Percentiles rank a stretch among this genome's conserved stretches.
phyloP scores from a whole-genome alignment of 2,888 invertebrate genomes.

The Cheilosia scutellata region DNA sequence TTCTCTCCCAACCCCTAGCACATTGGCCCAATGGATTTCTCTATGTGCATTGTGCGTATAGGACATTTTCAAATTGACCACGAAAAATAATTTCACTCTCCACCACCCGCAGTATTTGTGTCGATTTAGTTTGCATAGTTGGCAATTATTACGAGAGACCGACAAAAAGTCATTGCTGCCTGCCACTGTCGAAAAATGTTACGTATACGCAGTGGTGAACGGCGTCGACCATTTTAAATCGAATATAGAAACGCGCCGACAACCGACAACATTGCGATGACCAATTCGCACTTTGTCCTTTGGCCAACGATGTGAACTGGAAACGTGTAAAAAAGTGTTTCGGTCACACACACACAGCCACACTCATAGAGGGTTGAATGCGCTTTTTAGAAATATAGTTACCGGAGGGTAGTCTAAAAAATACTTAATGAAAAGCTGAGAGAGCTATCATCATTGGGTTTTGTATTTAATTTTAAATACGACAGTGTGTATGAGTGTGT shows the following conservation, averaged over 20 bases:
- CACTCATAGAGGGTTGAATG: slow-evolving; percentile 21
- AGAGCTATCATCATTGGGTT: slow-evolving; percentile 63
- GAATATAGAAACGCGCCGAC: slow-evolving; percentile 1
- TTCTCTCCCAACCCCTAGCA: neutral
- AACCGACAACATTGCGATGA: slow-evolving; percentile 49
- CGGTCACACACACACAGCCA: neutral
- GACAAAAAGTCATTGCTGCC: slow-evolving; percentile 1
- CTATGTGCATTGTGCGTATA: slow-evolving; percentile 26
- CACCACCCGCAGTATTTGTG: slow-evolving; percentile 28
- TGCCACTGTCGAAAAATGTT: slow-evolving; percentile 28
- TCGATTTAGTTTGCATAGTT: slow-evolving; percentile 60
- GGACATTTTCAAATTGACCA: slow-evolving; percentile 48
- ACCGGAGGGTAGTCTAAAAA: neutral
- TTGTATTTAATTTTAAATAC: slow-evolving; percentile 57
- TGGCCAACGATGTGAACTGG: slow-evolving; percentile 44
- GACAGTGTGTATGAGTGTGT: neutral
- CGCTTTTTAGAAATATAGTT: slow-evolving; percentile 60
- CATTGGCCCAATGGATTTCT: neutral
- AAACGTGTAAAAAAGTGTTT: slow-evolving; percentile 26
- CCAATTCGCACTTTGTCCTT: slow-evolving; percentile 63
- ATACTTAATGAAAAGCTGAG: slow-evolving; percentile 58
- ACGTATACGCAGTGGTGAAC: slow-evolving; percentile 56
- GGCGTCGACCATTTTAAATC: neutral
- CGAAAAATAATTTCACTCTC: slow-evolving; percentile 57
- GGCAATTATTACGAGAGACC: slow-evolving; percentile 46